phyloP scores from a whole-genome alignment of 1,140 invertebrate genomes.

The Aphaenogaster floridana region DNA sequence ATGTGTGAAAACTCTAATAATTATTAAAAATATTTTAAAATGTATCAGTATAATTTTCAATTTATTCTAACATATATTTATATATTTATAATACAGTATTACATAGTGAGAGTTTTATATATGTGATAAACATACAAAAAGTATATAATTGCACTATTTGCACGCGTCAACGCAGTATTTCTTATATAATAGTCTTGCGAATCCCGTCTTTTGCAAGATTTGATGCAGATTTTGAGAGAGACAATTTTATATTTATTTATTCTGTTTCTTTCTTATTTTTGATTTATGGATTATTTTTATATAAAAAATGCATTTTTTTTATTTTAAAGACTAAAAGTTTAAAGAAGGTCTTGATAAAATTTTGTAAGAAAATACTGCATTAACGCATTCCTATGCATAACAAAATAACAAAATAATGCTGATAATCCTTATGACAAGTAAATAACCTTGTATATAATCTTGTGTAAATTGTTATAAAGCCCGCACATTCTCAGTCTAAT shows the following conservation, averaged over 20 bases:
- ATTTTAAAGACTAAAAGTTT: neutral
- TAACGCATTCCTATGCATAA: neutral
- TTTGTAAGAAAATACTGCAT: neutral
- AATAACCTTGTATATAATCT: neutral
- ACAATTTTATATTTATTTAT: constrained; percentile 8
- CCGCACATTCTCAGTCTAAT: neutral
- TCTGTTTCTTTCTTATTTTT: neutral
- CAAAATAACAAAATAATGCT: constrained; percentile 14
- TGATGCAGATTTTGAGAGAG: neutral
- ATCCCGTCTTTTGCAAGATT: neutral
- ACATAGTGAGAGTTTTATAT: neutral
- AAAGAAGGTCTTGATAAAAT: neutral
- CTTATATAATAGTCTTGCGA: neutral
- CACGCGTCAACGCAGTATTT: neutral
- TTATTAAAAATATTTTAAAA: neutral
- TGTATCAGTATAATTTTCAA: neutral
- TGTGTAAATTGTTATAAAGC: constrained; percentile 5
- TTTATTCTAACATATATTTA: neutral
- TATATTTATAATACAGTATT: neutral
- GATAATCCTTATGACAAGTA: neutral
- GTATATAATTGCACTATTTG: constrained; percentile 13
- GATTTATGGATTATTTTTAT: neutral
- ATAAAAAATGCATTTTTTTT: neutral
- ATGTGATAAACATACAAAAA: neutral
- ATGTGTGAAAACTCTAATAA: neutral